Evolutionary conservation across 1,140 invertebrate genomes (phyloP).

Genomic region (Leucophenga varia): DNA sequence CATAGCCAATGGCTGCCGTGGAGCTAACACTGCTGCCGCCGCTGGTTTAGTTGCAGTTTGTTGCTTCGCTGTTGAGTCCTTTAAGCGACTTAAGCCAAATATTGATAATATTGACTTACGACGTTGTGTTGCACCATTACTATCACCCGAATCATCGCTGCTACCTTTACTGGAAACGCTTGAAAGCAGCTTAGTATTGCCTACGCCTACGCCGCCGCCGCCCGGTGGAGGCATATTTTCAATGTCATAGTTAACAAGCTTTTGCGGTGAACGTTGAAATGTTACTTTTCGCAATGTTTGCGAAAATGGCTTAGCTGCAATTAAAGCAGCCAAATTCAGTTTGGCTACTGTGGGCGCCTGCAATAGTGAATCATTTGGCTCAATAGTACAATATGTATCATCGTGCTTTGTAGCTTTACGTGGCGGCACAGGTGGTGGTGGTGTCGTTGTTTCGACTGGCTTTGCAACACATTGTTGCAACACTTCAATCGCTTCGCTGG

Average conservation of each 20-base stretch:
- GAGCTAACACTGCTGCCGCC: not conserved
- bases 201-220: constrained; percentile 15
- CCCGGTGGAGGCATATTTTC: constrained; percentile 13
- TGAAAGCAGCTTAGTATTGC: constrained; percentile 38
- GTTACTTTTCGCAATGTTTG: constrained; percentile 37
- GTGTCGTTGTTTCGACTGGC: no score
- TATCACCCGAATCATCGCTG: constrained; percentile 33
- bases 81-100: constrained; percentile 36
- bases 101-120: constrained; percentile 45
- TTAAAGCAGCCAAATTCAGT: constrained; percentile 39
- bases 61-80: constrained; percentile 23
- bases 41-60: not conserved
- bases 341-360: constrained; percentile 47
- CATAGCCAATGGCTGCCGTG: not conserved
- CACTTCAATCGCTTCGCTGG: constrained; percentile 11
- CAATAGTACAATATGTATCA: constrained; percentile 52
- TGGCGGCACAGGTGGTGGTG: constrained; percentile 28
- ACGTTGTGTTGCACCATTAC: constrained; percentile 24
- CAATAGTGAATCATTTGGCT: constrained; percentile 38
- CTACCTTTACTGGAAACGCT: constrained; percentile 42
- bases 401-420: constrained; percentile 24
- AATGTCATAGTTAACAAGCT: constrained; percentile 26
- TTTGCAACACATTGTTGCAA: constrained; percentile 9
- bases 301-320: constrained; percentile 28
- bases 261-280: constrained; percentile 46